Evolutionary conservation across 1,140 invertebrate species (phyloP), one percentile per base, ranked within the genome.

Genomic region (Dreissena rostriformis): DNA sequence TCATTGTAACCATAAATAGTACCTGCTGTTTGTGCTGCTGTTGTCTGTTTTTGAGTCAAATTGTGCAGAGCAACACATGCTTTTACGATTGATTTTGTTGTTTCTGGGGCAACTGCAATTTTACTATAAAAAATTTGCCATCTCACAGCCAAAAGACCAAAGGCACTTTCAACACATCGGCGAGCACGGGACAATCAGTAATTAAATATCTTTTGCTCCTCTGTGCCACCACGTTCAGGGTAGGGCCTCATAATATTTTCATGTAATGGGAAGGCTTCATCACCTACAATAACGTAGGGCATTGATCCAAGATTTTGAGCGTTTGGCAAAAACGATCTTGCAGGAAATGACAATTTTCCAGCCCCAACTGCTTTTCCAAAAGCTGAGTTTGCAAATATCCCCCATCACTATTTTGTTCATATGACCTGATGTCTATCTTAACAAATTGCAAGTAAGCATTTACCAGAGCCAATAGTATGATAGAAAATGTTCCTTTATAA

Each of bases 401-500:
- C 61, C 8, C 39, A 8, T 39, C 39, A 39, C 39, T 39, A 39
- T 39, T 39, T 39, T 8, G 2, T 39, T 8, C 39, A 39, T 39
- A 39, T 39, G 39, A 39, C 39, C 39, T 8, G 39, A 39, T 8
- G 39, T 39, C 39, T 39, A 39, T 39, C 39, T 5, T 39, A 39
- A 39, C 39, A 8, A 39, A 39, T 39, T 39, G 39, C 39, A 63
- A 63, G 61, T 63, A 63, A n/a, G 61, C 61, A 63, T 39, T 11
- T 63, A 63, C 61, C 19, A 63, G 61, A n/a, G 61, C 61, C 61
- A 63, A 63, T 26, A 63, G 24, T n/a, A 63, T 11, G 39, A 63
- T 63, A n/a, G 61, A 63, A 63, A 63, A 63, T 63, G 61, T 63
- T 5, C 61, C 61, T 63, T 63, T 63, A 63, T 63, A 63, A 63